A percentile compares a stretch with the other conserved stretches of the same genome.
These are phyloP conservation scores for Cheilosia variabilis DNA, from an alignment of 2,888 invertebrate species.

Conservation along the genomic window DNA sequence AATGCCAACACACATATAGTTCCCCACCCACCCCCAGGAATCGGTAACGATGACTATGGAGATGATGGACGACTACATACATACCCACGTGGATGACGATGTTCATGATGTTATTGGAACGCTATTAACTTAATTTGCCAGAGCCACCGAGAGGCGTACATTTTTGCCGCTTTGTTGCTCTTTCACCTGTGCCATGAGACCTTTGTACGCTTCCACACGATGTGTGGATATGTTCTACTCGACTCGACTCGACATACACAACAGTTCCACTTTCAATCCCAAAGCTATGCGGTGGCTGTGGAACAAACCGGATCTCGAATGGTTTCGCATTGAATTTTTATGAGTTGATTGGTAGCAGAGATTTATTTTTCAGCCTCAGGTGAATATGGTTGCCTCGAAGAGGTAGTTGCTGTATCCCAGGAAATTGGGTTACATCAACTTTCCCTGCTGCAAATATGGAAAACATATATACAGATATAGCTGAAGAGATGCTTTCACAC, in stretches of 20 bases:
- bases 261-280: conserved; percentile 55
- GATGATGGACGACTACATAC: background rate
- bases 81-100: conserved; percentile 16
- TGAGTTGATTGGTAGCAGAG: conserved; percentile 71
- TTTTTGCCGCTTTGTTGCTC: conserved; percentile 56
- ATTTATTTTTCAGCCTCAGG: conserved; percentile 71
- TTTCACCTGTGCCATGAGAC: conserved; percentile 41
- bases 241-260: conserved; percentile 19
- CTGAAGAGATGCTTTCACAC: conserved; percentile 24
- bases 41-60: conserved; percentile 17
- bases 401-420: conserved; percentile 53
- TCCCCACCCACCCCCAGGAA: conserved; percentile 2
- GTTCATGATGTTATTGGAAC: conserved; percentile 34
- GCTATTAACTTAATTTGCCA: conserved; percentile 66
- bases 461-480: background rate
- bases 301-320: conserved; percentile 66
- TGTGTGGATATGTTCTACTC: background rate
- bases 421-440: conserved; percentile 68
- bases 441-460: background rate
- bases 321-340: conserved; percentile 72
- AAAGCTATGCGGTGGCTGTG: conserved; percentile 49
- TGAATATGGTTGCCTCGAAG: conserved; percentile 57
- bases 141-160: conserved; percentile 25
- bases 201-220: conserved; percentile 13
- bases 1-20: conserved; percentile 1